Evolutionary conservation across 2,113 vertebrate genomes (phyloP).

Genomic region (Phalacrocorax aristotelis): DNA sequence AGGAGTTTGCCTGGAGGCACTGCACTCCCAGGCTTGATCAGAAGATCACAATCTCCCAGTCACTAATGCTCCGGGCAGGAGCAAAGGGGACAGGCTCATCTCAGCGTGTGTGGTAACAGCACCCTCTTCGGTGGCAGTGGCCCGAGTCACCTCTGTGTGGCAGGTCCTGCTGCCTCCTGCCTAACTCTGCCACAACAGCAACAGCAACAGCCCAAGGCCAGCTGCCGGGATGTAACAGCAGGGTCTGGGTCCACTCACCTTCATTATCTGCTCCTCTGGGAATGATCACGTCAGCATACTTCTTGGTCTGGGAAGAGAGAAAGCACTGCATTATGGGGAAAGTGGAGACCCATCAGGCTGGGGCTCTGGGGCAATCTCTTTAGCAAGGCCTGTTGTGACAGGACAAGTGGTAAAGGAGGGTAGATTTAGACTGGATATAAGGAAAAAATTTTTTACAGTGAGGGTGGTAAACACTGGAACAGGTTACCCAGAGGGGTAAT

Average conservation of each 20-base stretch:
- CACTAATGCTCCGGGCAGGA: neutral
- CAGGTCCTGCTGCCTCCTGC: neutral
- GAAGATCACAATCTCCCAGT: neutral
- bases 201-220: neutral
- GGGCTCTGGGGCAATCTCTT: too few relatives aligned
- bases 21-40: neutral
- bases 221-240: neutral
- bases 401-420: too few relatives aligned
- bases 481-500: too few relatives aligned
- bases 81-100: neutral
- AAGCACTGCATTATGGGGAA: neutral
- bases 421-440: too few relatives aligned
- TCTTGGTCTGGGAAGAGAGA: constrained; percentile 87
- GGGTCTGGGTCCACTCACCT: constrained; percentile 76
- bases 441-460: too few relatives aligned
- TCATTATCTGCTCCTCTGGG: constrained; percentile 94
- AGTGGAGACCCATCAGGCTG: neutral
- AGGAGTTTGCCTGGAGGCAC: neutral
- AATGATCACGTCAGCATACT: constrained; percentile 98
- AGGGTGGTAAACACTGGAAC: too few relatives aligned
- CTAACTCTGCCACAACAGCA: neutral
- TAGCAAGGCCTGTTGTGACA: too few relatives aligned
- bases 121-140: rapidly evolving
- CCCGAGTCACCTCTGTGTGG: neutral
- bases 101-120: neutral